Percentiles rank a stretch among this genome's conserved stretches.
phyloP scores from a whole-genome alignment of 2,888 invertebrate species.

The Eupithecia pulchellata region DNA sequence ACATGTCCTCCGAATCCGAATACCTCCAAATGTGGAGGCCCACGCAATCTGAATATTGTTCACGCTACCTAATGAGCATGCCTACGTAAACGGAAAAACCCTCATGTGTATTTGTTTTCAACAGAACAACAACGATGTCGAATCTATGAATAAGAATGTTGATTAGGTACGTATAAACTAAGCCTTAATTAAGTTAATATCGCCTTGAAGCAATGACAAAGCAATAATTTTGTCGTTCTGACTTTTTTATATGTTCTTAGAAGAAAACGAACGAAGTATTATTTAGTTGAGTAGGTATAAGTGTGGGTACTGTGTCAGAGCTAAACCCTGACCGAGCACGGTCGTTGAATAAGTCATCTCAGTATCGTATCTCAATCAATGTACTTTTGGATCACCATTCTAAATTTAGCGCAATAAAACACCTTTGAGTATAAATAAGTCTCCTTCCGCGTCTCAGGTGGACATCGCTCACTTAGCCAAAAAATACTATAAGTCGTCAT shows the following conservation, averaged over 20 bases:
- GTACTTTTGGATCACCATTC: neutral
- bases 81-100: neutral
- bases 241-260: neutral
- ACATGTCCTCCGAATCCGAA: constrained; percentile 15
- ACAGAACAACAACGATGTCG: neutral
- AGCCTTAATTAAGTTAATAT: neutral
- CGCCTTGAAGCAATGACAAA: neutral
- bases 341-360: neutral
- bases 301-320: too few relatives aligned
- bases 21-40: constrained; percentile 6
- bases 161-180: neutral
- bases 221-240: neutral
- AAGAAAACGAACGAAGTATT: neutral
- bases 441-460: neutral
- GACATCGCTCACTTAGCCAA: neutral
- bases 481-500: neutral
- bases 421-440: neutral
- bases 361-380: neutral
- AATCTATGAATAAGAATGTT: too few relatives aligned
- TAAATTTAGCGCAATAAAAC: neutral
- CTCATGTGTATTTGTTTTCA: neutral
- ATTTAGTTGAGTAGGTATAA: neutral
- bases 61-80: neutral
- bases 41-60: constrained; percentile 13
- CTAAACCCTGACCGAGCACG: neutral